A percentile compares a stretch with the other conserved stretches of the same genome.
Evolutionary conservation across 2,113 vertebrate genomes (phyloP).

Genomic region (Morone chrysops): DNA sequence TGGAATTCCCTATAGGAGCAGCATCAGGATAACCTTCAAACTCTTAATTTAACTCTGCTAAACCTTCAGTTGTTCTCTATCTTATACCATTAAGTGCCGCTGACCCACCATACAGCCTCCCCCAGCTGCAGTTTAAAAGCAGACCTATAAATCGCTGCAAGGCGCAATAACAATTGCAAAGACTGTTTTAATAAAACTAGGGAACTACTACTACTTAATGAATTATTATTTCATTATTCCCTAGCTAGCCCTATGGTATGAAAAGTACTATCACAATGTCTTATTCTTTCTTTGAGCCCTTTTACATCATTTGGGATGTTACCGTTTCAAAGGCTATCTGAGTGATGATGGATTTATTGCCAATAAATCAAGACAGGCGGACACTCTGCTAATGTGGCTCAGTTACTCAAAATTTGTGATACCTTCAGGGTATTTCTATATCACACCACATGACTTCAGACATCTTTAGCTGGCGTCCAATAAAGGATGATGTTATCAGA

Average conservation of each 20-base stretch:
- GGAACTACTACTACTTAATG: background rate
- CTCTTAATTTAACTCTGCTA: background rate
- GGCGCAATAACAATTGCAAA: background rate
- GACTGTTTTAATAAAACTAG: background rate
- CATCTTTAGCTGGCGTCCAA: slow-evolving; percentile 10
- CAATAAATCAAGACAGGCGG: slow-evolving; percentile 53
- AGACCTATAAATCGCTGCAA: background rate
- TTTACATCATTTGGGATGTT: slow-evolving; percentile 35
- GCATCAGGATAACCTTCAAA: background rate
- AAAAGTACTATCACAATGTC: slow-evolving; percentile 24
- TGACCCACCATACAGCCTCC: background rate
- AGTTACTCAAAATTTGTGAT: slow-evolving; percentile 48
- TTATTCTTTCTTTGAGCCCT: background rate
- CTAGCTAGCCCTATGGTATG: background rate
- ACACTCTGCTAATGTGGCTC: slow-evolving; percentile 45
- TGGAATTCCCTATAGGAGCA: background rate
- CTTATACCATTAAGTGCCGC: background rate
- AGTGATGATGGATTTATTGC: slow-evolving; percentile 59
- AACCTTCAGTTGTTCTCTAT: background rate
- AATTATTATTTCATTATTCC: slow-evolving; percentile 7
- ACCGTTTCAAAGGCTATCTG: slow-evolving; percentile 36
- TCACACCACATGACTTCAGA: slow-evolving; percentile 39
- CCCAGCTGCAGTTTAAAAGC: background rate
- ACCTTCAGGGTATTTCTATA: slow-evolving; percentile 44
- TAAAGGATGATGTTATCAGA: slow-evolving; percentile 21